phyloP scores from a whole-genome alignment of 2,888 invertebrate genomes.

The Galeruca laticollis region DNA sequence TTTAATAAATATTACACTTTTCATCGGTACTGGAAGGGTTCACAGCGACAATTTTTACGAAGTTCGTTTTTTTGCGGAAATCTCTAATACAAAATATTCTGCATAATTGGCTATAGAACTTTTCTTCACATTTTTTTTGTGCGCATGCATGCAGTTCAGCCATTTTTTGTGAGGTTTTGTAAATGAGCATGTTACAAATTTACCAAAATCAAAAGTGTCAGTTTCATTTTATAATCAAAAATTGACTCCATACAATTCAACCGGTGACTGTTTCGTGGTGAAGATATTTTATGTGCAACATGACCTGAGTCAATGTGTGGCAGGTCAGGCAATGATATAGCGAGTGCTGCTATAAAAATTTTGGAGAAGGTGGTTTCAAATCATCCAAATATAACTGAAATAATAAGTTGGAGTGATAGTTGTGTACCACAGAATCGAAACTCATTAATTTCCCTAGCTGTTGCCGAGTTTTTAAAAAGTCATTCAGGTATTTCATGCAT shows the following conservation, averaged over 20 bases:
- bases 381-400: constrained; percentile 16
- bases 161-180: too few species aligned
- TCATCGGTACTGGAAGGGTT: neutral
- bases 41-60: too few species aligned
- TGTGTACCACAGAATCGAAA: constrained; percentile 21
- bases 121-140: too few species aligned
- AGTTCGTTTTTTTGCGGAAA: too few species aligned
- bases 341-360: constrained; percentile 43
- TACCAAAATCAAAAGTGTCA: constrained; percentile 21
- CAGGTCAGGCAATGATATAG: constrained; percentile 42
- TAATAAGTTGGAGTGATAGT: constrained; percentile 16
- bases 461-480: constrained; percentile 41
- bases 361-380: constrained; percentile 21
- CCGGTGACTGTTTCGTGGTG: constrained; percentile 16
- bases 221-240: constrained; percentile 28
- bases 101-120: too few species aligned
- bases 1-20: neutral
- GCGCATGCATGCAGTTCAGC: too few species aligned
- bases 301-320: constrained; percentile 42
- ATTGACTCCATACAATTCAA: constrained; percentile 25
- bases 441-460: neutral
- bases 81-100: too few species aligned
- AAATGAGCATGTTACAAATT: constrained; percentile 29
- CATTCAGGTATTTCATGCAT: constrained; percentile 4
- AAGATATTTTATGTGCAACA: constrained; percentile 35